Evolutionary conservation across 2,797 vertebrate genomes (phyloP), one percentile per base, ranked within the genome.

Genomic region (Diglossa cyanea): DNA sequence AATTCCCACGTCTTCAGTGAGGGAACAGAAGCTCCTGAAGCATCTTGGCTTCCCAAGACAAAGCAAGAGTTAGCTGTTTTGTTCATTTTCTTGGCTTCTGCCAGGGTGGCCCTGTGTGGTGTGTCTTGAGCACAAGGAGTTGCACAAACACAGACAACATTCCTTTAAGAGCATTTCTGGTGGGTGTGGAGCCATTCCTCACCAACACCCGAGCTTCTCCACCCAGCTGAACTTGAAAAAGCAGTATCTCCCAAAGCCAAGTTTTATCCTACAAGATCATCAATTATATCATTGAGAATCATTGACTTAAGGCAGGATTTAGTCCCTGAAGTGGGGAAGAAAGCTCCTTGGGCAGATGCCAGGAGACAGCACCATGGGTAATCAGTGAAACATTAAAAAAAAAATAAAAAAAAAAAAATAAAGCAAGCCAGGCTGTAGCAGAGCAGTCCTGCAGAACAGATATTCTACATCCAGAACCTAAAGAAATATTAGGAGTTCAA

Each of bases 401-500:
- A 16, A 16, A 3, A 1, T 6, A 5, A 39, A 13, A 30, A 20
- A 35, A 53, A 10, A 0, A 10, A 40, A 40, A 28, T 8, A 66
- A 73, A 75, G 54, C n/a, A 78, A 90, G 66, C 4, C 33, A 75
- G 40, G 19, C 24, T 45, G 26, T 6, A 86, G 45, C 28, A 88
- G 4, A 87, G 31, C 23, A 86, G 13, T 58, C 33, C 47, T 72
- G 44, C 4, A 16, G 35, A 84, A 50, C 13, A 74, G 13, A 63
- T 70, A 60, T 82, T 72, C 53, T 31, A 55, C 17, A 74, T 25
- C 24, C 24, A 71, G 13, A 42, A 83, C 93, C 92, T 90, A 93
- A 10, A 75, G 39, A 89, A 92, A 82, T 45, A 58, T 60, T 78
- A 90, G 12, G 47, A 94, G 82, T 78, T 96, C 58, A 95, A 88